Base-by-base conservation (phyloP, 2,888 invertebrate genomes). In the Odiellus spinosus region DNA sequence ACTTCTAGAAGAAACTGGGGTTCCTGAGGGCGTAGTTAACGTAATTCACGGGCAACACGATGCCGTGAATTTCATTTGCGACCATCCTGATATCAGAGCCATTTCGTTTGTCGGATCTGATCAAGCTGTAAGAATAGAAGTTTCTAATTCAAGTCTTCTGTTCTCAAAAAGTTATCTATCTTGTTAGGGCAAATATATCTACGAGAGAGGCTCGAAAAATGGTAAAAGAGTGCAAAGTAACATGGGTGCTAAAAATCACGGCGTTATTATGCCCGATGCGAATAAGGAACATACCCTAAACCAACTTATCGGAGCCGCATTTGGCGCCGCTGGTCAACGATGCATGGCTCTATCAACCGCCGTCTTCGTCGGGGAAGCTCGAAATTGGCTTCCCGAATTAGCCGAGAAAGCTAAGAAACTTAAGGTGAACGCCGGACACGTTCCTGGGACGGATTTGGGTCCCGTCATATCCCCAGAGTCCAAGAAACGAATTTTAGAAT, bases 211-310 rank as follows among this genome's bases (percentile, higher is more conserved):
- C 42, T 82, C 85, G 2, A 79, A 80, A 52, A 81, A 82, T 61
- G 96, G 98, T 60, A 93, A 93, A 64, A 76, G 91, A 33, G 90
- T 98, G 0, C 98, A 98, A 68, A 85, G 87, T 57, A 99, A 99
- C 67, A 90, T 98, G 90, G 96, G 96, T 11, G 98, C 98, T 3
- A 98, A 99, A 69, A 99, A 99, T 68, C 98, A 98, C 66, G 96
- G 95, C 38, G 80, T 98, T 12, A 76, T 98, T 36, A 77, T 98
- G 76, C 82, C 91, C 1, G 98, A 99, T 67, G 96, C 96, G 1
- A 93, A 95, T 69, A 96, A 95, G 66, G 91, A 91, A 60, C 82
- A 87, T 60, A 88, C 91, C 0, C 71, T 98, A 32, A 95, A 95
- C 63, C 90, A 93, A 64, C 56, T 71, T 52, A 72, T 74, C 11